These are phyloP conservation scores for Octonoba sinensis DNA, from an alignment of 2,888 invertebrate species.

Conservation along the genomic window DNA sequence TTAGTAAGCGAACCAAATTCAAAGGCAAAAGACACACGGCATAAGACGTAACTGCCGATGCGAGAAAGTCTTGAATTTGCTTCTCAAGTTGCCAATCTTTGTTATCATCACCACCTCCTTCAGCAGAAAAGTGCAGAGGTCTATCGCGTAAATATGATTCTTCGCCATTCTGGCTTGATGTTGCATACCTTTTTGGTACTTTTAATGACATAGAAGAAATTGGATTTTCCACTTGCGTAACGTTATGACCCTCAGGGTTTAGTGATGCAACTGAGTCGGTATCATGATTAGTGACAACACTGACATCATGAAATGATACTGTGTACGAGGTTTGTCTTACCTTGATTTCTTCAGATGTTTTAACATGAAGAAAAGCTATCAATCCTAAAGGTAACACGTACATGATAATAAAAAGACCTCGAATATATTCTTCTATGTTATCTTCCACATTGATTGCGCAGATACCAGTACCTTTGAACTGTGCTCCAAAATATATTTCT, in stretches of 20 bases:
- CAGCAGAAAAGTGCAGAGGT: slow-evolving; percentile 47
- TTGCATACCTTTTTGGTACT: slow-evolving; percentile 52
- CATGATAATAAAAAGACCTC: slow-evolving; percentile 76
- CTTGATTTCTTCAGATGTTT: slow-evolving; percentile 77
- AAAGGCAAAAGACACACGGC: slow-evolving; percentile 79
- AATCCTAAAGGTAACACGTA: slow-evolving; percentile 76
- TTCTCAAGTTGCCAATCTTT: slow-evolving; percentile 75
- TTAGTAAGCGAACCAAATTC: slow-evolving; percentile 77
- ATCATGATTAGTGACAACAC: not conserved
- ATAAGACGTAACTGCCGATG: slow-evolving; percentile 78
- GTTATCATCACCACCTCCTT: slow-evolving; percentile 67
- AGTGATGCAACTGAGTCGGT: slow-evolving; percentile 30
- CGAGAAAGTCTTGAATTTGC: slow-evolving; percentile 79
- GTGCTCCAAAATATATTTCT: slow-evolving; percentile 73
- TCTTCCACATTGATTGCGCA: slow-evolving; percentile 78
- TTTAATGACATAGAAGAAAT: slow-evolving; percentile 17
- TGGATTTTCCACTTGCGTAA: not conserved
- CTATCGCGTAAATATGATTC: slow-evolving; percentile 31
- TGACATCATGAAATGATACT: slow-evolving; percentile 49
- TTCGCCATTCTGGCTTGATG: slow-evolving; percentile 59
- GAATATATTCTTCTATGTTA: slow-evolving; percentile 79
- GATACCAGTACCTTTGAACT: slow-evolving; percentile 76
- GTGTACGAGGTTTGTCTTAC: slow-evolving; percentile 28
- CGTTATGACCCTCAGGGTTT: not conserved
- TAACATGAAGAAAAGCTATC: slow-evolving; percentile 78